These are phyloP conservation scores for Hemitrygon akajei DNA, from an alignment of 2,797 vertebrate genomes.

Conservation along the genomic window DNA sequence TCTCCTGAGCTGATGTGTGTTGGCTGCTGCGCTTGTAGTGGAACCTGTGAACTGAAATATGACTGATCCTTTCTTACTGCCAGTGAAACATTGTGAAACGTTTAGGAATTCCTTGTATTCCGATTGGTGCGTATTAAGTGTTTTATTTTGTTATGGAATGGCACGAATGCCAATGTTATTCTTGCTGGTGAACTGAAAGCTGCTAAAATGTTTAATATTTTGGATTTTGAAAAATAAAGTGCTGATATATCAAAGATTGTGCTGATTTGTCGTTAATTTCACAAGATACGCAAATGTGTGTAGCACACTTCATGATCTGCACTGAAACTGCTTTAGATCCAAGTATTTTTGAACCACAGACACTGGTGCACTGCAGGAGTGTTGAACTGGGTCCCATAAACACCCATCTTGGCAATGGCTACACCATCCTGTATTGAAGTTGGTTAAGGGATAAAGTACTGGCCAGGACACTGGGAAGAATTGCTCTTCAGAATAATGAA, in stretches of 20 bases:
- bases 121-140: background rate
- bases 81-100: background rate
- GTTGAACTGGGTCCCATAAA: background rate
- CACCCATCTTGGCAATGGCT: background rate
- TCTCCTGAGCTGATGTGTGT: background rate
- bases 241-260: background rate
- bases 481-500: background rate
- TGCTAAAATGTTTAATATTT: background rate
- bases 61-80: background rate
- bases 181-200: background rate
- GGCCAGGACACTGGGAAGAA: background rate
- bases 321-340: background rate
- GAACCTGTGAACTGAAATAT: background rate
- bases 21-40: background rate
- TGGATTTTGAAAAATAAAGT: conserved; percentile 1
- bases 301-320: background rate
- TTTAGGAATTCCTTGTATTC: background rate
- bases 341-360: background rate
- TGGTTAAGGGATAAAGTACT: background rate
- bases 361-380: background rate
- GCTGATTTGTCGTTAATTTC: background rate
- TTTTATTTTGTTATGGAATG: background rate
- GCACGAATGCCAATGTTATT: background rate
- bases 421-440: background rate
- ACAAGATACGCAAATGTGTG: background rate